Evolutionary conservation across 2,888 invertebrate genomes (phyloP), one percentile per base, ranked within the genome.

Genomic region (Glyphotaelius pellucidus): DNA sequence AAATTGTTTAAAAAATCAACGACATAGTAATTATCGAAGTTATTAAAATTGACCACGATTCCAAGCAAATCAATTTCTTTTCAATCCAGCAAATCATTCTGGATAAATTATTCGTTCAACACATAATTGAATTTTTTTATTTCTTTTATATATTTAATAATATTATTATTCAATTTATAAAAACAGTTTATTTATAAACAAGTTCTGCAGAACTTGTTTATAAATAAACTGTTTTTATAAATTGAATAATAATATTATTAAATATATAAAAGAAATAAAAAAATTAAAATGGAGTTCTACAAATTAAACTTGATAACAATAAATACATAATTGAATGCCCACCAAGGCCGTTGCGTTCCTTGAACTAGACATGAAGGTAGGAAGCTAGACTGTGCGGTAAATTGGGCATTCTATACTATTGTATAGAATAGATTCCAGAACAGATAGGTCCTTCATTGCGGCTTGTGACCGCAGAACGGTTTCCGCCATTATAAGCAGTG

Each of bases 401-500:
- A 52, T 52, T 32, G 30, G 52, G 32, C 31, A 67, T 30, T 88
- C 31, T 32, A 12, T 19, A 52, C 52, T 52, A 52, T 15, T 52
- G 2, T 52, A 19, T 67, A 67, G 67, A 67, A 67, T 67, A 67
- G 25, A 67, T 25, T 67, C 67, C 67, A 25, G 25, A 67, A 67
- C 67, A 67, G 67, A 67, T 67, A 79, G 67, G 52, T 35, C 67
- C 88, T 32, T n/a, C 88, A 88, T 32, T 30, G 88, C 12, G 25
- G 35, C 35, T 14, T 32, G 83, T 35, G 83, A 79, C 88, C 42
- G n/a, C 52, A 67, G 87, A 35, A 89, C 35, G 25, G 25, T 89
- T 89, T 79, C 42, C 35, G 89, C 79, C 32, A 88, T 67, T 32
- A 25, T 25, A 11, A 35, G 38, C n/a, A 35, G 32, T 83, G 83